Percentiles rank a stretch among this genome's conserved stretches.
phyloP scores from a whole-genome alignment of 2,797 vertebrate genomes.

The Gadopsis marmoratus region DNA sequence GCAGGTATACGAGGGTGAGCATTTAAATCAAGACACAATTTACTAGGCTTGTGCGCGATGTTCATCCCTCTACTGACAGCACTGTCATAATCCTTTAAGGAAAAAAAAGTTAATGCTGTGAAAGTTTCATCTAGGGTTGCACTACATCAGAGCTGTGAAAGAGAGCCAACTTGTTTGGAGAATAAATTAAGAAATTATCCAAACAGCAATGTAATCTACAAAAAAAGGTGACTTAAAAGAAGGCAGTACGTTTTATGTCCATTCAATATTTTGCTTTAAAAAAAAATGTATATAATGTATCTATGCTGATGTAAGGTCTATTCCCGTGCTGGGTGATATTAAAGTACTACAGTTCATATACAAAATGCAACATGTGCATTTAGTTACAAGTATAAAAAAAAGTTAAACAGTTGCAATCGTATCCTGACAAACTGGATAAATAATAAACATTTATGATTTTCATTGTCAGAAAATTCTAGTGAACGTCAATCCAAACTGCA shows the following conservation, averaged over 20 bases:
- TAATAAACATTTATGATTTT: background rate
- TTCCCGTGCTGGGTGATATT: background rate
- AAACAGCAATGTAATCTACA: background rate
- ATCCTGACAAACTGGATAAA: background rate
- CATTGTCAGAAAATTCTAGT: background rate
- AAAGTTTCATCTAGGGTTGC: background rate
- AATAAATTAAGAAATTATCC: background rate
- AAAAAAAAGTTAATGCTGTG: background rate
- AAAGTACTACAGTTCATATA: background rate
- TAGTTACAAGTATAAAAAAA: background rate
- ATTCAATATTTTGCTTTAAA: background rate
- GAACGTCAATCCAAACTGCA: background rate
- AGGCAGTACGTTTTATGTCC: too few relatives aligned
- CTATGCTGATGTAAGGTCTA: background rate
- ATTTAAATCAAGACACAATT: slow-evolving; percentile 15
- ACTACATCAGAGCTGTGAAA: background rate
- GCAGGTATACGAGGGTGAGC: background rate
- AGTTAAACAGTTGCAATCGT: background rate
- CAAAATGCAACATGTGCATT: background rate
- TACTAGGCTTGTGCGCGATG: background rate
- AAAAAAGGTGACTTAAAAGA: background rate
- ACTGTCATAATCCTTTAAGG: background rate
- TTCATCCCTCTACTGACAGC: slow-evolving; percentile 1
- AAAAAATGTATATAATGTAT: background rate
- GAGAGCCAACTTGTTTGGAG: background rate